Evolutionary conservation across 2,888 invertebrate genomes (phyloP).

Genomic region (Coenonympha arcania): DNA sequence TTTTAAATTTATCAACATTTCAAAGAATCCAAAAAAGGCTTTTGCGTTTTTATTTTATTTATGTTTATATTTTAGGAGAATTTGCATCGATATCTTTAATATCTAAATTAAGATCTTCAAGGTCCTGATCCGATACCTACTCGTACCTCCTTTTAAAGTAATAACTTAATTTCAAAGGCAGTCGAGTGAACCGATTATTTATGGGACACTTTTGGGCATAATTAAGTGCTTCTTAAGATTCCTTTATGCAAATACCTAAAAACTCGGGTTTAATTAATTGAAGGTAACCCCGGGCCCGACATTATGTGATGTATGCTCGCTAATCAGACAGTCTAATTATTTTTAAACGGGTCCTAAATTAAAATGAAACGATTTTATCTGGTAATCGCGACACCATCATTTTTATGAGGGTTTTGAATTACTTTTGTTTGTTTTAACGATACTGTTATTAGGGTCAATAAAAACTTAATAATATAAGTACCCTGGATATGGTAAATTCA

Average conservation of each 20-base stretch:
- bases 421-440: not conserved
- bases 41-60: too few relatives aligned
- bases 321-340: constrained; percentile 61
- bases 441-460: not conserved
- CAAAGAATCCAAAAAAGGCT: too few relatives aligned
- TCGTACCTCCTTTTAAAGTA: constrained; percentile 29
- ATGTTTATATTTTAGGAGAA: not conserved
- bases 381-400: constrained; percentile 29
- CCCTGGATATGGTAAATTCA: too few relatives aligned
- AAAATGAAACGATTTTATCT: constrained; percentile 33
- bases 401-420: constrained; percentile 12
- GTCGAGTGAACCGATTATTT: constrained; percentile 44
- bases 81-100: not conserved
- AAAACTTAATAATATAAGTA: too few relatives aligned
- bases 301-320: constrained; percentile 60
- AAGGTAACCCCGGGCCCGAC: constrained; percentile 52
- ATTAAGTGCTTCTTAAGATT: constrained; percentile 61
- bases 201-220: constrained; percentile 48
- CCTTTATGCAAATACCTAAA: constrained; percentile 66
- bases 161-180: constrained; percentile 59
- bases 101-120: constrained; percentile 4
- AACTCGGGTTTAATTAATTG: constrained; percentile 57
- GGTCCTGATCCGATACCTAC: not conserved
- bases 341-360: constrained; percentile 53
- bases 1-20: too few relatives aligned